These are phyloP conservation scores for Allacma fusca DNA, from an alignment of 2,888 invertebrate species.

Conservation along the genomic window DNA sequence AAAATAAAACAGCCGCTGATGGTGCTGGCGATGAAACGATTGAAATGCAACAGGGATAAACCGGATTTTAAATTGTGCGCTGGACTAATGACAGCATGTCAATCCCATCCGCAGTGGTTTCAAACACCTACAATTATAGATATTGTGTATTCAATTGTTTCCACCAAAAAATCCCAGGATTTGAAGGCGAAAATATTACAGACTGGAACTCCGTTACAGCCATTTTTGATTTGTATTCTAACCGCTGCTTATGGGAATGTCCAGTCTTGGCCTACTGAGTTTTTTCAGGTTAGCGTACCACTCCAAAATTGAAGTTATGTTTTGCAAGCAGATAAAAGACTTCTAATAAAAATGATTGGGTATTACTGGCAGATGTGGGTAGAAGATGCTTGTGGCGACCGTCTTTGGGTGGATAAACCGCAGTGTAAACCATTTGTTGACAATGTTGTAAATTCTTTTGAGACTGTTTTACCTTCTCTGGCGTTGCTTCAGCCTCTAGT, in stretches of 20 bases:
- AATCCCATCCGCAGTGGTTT: slow-evolving; percentile 48
- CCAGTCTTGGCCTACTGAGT: slow-evolving; percentile 86
- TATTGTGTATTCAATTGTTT: slow-evolving; percentile 77
- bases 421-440: slow-evolving; percentile 91
- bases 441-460: slow-evolving; percentile 86
- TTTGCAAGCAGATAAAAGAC: too few species aligned
- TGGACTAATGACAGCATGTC: slow-evolving; percentile 70
- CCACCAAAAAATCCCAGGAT: slow-evolving; percentile 45
- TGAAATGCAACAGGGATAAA: slow-evolving; percentile 77
- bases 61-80: slow-evolving; percentile 82
- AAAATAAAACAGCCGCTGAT: slow-evolving; percentile 54
- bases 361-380: slow-evolving; percentile 75
- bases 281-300: slow-evolving; percentile 74
- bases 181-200: slow-evolving; percentile 50
- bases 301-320: too few species aligned
- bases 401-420: slow-evolving; percentile 91
- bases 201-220: slow-evolving; percentile 46
- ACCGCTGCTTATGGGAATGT: slow-evolving; percentile 34
- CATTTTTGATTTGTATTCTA: slow-evolving; percentile 48
- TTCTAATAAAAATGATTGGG: background rate
- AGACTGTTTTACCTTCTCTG: slow-evolving; percentile 78
- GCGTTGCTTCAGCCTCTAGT: slow-evolving; percentile 71
- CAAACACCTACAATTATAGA: slow-evolving; percentile 65
- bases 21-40: slow-evolving; percentile 79
- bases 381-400: slow-evolving; percentile 92